Conservation (phyloP, 2,888 invertebrate species). For the Aspidiotus rigidus region DNA sequence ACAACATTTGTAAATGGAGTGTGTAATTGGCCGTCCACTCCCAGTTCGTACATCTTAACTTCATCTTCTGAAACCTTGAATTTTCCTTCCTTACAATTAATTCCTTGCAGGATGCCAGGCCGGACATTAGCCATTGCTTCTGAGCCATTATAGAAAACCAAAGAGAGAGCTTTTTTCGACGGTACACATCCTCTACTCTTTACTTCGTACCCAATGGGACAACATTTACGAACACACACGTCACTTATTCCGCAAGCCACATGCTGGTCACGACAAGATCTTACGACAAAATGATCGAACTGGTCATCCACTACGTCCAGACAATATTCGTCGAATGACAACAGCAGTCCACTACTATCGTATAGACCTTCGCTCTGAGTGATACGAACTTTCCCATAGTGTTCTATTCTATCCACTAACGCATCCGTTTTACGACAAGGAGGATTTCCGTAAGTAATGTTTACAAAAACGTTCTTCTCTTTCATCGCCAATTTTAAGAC, state of each 20-base stretch:
- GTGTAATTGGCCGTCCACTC: conserved; percentile 12
- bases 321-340: conserved; percentile 31
- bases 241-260: neutral
- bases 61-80: conserved; percentile 1
- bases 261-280: conserved; percentile 18
- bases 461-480: conserved; percentile 10
- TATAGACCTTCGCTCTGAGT: neutral
- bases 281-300: conserved; percentile 19
- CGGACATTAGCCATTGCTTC: neutral
- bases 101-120: conserved; percentile 12
- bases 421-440: conserved; percentile 11
- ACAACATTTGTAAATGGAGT: conserved; percentile 6
- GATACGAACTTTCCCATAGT: neutral
- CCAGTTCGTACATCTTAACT: neutral
- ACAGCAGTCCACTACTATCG: neutral
- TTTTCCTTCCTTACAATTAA: conserved; percentile 10
- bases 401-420: conserved; percentile 14
- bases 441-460: conserved; percentile 20
- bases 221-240: conserved; percentile 24
- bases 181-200: neutral
- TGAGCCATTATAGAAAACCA: conserved; percentile 13
- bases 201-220: conserved; percentile 13
- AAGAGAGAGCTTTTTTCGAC: conserved; percentile 3
- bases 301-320: conserved; percentile 21
- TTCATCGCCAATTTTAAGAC: conserved; percentile 15